Evolutionary conservation across 1,140 invertebrate species (phyloP).

Genomic region (Chlorops oryzae): DNA sequence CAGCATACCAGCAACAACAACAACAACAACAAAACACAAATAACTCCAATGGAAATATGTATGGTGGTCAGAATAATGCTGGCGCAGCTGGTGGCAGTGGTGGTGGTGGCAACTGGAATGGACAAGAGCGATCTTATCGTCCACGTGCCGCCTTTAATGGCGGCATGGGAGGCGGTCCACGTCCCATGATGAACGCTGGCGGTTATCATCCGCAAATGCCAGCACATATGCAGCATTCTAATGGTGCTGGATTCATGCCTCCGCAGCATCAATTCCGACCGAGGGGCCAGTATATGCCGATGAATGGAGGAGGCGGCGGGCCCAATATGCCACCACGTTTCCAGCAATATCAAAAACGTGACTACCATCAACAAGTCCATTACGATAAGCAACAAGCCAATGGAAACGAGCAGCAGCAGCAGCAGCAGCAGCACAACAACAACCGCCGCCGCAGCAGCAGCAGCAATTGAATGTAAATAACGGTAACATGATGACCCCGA

Average conservation of each 20-base stretch:
- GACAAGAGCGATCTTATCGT: constrained; percentile 30
- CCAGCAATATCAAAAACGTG: constrained; percentile 40
- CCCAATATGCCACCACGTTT: constrained; percentile 41
- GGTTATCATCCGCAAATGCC: constrained; percentile 17
- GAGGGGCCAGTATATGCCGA: constrained; percentile 36
- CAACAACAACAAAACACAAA: too few relatives aligned
- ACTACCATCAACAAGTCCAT: constrained; percentile 34
- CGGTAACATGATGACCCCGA: constrained; percentile 19
- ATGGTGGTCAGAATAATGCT: constrained; percentile 18
- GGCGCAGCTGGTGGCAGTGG: constrained; percentile 21
- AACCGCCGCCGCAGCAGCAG: constrained; percentile 18
- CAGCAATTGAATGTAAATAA: constrained; percentile 16
- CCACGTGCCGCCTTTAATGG: constrained; percentile 41
- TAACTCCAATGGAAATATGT: constrained; percentile 30
- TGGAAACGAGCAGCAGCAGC: constrained; percentile 16
- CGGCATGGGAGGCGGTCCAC: constrained; percentile 23
- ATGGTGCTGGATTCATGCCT: constrained; percentile 30
- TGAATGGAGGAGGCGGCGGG: constrained; percentile 22
- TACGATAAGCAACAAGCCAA: constrained; percentile 21
- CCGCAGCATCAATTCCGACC: constrained; percentile 28
- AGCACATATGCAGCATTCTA: constrained; percentile 33
- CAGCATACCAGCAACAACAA: constrained; percentile 18
- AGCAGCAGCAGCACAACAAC: constrained; percentile 10
- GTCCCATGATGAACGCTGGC: constrained; percentile 15
- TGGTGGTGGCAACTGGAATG: constrained; percentile 4